Evolutionary conservation across 2,113 vertebrate genomes (phyloP), one percentile per base, ranked within the genome.

Genomic region (Plestiodon gilberti): DNA sequence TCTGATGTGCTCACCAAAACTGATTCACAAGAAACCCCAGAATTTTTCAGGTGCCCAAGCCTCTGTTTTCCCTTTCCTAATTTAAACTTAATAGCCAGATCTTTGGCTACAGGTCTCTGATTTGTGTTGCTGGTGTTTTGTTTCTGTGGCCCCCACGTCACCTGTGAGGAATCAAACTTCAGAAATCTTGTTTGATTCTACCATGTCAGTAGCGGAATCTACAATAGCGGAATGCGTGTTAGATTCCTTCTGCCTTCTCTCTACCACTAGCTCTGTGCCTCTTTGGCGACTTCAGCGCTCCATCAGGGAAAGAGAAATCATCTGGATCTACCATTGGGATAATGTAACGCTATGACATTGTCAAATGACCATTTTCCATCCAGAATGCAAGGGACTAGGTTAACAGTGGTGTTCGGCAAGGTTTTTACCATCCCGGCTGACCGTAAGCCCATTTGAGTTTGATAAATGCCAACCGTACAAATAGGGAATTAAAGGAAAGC

Each of bases 391-490:
- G 84, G 62, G 90, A 48, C n/a, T 88, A 93, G 85, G 89, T 85
- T 82, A 87, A 82, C 73, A 93, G 86, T 70, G 33, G 80, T 82
- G 82, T 22, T 78, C 85, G 90, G 87, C 48, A 13, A 48, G 3
- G 15, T 86, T 86, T 88, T 90, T 88, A 88, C 88, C 10, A 78
- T 2, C n/a, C 35, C 80, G 90, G 30, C 90, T 93, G 84, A 93
- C 89, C 62, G 88, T 69, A 83, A 89, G 90, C 85, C 85, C 88
- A n/a, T 93, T 94, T 94, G 85, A 94, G 91, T 86, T 94, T 95
- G 93, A 94, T 92, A 95, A 95, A 95, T 96, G 79, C 70, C 84
- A 91, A 92, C 92, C 94, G 81, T 92, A 76, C 86, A 94, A 95
- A 94, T 57, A 91, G 83, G 91, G 93, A 93, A 91, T 84, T 91